Percentiles rank a stretch among this genome's conserved stretches.
phyloP scores from a whole-genome alignment of 2,113 vertebrate species.

The Onychostruthus taczanowskii region DNA sequence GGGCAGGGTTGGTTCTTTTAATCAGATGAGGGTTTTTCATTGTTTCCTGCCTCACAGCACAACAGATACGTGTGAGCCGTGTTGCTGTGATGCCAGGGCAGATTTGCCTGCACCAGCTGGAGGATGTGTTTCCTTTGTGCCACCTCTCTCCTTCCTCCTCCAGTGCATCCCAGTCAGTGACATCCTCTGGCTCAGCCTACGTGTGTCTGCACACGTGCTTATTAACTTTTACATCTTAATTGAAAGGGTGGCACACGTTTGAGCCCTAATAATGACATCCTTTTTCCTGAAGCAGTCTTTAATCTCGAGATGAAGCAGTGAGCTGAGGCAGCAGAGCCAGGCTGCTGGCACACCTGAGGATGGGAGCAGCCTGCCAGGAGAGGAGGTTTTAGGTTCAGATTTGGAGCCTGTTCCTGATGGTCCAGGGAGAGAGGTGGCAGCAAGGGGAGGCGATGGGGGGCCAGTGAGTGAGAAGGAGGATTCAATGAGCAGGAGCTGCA shows the following conservation, averaged over 20 bases:
- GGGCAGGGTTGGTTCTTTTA: background rate
- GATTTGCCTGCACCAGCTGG: background rate
- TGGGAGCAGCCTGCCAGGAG: background rate
- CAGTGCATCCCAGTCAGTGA: background rate
- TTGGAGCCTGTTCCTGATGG: fast-evolving
- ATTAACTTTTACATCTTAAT: background rate
- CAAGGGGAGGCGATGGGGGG: fast-evolving
- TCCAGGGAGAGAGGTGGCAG: fast-evolving
- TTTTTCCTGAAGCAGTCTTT: background rate
- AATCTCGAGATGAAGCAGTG: background rate
- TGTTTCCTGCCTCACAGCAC: background rate
- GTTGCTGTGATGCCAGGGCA: fast-evolving
- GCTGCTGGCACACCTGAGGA: fast-evolving
- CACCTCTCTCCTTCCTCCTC: background rate
- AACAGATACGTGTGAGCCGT: fast-evolving
- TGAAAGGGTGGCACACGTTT: fast-evolving
- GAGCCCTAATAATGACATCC: background rate
- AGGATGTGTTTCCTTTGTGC: background rate
- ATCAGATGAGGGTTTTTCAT: background rate
- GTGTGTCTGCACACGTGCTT: fast-evolving
- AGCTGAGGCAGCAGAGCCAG: background rate
- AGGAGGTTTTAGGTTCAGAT: background rate
- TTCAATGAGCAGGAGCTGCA: background rate
- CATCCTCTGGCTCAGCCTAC: background rate
- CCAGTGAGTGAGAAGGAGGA: background rate